Evolutionary conservation across 2,888 invertebrate species (phyloP).

Genomic region (Malthinus seriepunctatus): DNA sequence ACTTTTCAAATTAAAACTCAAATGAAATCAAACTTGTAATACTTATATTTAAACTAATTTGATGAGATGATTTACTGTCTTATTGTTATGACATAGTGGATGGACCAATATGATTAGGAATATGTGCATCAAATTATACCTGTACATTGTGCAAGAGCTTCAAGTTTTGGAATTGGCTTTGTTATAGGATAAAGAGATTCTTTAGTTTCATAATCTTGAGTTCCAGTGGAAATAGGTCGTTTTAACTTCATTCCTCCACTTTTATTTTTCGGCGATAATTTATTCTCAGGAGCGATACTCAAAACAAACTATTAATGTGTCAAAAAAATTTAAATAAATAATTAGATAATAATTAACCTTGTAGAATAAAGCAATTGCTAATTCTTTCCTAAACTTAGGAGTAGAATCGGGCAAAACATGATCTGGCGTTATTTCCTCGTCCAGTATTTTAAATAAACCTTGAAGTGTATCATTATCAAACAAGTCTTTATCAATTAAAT

Average conservation of each 20-base stretch:
- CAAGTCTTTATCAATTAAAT: conserved; percentile 50
- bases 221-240: conserved; percentile 54
- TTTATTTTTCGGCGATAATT: neutral
- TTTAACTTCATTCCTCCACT: neutral
- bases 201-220: conserved; percentile 71
- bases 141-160: conserved; percentile 60
- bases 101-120: no score
- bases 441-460: conserved; percentile 55
- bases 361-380: conserved; percentile 76
- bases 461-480: conserved; percentile 51
- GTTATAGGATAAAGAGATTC: conserved; percentile 72
- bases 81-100: no score
- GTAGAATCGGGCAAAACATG: conserved; percentile 66
- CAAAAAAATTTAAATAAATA: conserved; percentile 30
- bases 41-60: no score
- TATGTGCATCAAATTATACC: conserved; percentile 27
- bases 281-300: neutral
- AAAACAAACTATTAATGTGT: conserved; percentile 46
- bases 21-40: no score
- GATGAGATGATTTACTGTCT: no score
- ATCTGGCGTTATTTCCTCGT: conserved; percentile 65
- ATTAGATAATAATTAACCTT: conserved; percentile 59
- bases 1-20: no score
- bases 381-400: conserved; percentile 67
- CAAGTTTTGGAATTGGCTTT: conserved; percentile 73